Conservation (phyloP, 2,888 invertebrate species). For the Phytoseiulus persimilis region DNA sequence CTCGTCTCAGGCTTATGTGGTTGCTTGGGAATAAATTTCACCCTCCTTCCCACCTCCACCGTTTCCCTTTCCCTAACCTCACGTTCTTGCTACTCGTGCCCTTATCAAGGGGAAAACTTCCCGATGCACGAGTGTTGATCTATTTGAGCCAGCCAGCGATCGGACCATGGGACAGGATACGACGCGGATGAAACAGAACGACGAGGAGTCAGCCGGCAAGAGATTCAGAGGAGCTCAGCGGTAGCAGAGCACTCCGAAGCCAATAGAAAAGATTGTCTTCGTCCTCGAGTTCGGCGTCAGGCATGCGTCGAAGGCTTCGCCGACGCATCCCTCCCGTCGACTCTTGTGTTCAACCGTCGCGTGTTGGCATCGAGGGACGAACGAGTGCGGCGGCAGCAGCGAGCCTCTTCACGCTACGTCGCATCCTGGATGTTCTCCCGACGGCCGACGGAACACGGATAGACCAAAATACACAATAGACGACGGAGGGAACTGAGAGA, state of each 20-base stretch:
- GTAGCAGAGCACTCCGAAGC: background rate
- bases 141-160: background rate
- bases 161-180: background rate
- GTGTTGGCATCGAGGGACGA: background rate
- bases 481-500: background rate
- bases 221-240: background rate
- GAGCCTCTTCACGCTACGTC: background rate
- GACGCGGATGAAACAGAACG: background rate
- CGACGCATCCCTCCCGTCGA: background rate
- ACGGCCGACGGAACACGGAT: background rate
- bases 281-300: background rate
- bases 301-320: background rate
- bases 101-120: background rate
- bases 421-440: background rate
- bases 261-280: background rate
- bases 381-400: background rate
- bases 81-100: background rate
- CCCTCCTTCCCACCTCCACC: background rate
- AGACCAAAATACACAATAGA: background rate
- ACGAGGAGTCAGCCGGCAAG: background rate
- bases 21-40: background rate
- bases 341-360: background rate
- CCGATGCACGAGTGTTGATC: background rate
- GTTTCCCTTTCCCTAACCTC: background rate
- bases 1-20: background rate